Evolutionary conservation across 2,888 invertebrate genomes (phyloP).

Genomic region (Andricus curvator): DNA sequence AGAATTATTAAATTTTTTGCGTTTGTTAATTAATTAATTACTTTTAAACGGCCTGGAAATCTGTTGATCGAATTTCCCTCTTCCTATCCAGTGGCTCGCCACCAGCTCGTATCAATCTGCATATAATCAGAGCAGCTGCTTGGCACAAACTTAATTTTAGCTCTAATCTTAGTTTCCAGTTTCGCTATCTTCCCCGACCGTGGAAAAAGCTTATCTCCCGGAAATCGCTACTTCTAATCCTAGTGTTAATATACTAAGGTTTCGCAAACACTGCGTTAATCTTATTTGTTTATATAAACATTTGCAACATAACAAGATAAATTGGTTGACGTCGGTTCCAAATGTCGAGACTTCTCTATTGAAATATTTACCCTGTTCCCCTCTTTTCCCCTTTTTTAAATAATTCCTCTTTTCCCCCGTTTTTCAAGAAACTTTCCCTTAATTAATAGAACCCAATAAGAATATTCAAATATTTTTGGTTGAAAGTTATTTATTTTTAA

Average conservation of each 20-base stretch:
- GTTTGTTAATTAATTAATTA: neutral
- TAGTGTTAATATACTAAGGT: neutral
- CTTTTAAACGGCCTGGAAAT: neutral
- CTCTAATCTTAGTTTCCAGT: constrained; percentile 5
- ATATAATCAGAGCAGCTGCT: constrained; percentile 4
- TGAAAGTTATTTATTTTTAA: no score
- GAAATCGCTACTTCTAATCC: neutral
- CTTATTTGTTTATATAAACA: neutral
- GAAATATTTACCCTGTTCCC: no score
- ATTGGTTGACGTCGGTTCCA: neutral
- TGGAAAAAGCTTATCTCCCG: neutral
- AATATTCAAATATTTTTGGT: no score
- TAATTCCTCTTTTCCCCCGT: no score
- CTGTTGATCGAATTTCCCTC: neutral
- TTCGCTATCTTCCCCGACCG: neutral
- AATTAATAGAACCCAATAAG: no score
- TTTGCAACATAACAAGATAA: neutral
- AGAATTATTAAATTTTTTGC: neutral
- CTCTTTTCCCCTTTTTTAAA: no score
- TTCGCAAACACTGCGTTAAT: neutral
- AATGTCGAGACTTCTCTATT: neutral
- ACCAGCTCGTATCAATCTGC: constrained; percentile 7
- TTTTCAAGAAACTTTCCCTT: no score
- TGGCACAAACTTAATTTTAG: neutral
- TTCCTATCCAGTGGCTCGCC: neutral